Base-by-base conservation (phyloP, 2,888 invertebrate genomes). In the Odiellus spinosus region DNA sequence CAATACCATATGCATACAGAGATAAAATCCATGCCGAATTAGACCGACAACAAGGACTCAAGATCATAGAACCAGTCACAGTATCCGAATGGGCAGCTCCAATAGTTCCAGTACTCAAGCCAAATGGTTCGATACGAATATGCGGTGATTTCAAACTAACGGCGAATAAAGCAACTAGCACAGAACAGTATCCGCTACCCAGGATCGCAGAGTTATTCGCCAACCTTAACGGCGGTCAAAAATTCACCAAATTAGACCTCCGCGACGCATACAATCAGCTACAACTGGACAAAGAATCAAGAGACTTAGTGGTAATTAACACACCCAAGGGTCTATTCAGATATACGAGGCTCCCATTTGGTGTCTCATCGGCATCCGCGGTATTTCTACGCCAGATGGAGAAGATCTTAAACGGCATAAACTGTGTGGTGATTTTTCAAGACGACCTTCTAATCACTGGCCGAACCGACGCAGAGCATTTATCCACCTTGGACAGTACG, bases 41-140 rank as follows among this genome's bases (percentile, higher is more conserved):
- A 6, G 35, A 46, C 60, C 59, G 3, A 60, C 58, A 17, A 64
- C 56, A 39, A 32, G 12, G 3, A 26, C n/a, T 19, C 4, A 12
- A 32, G 8, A 15, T 43, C 11, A 14, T 43, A n/a, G 46, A 46
- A 20, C 42, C 36, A n/a, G 33, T 38, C 3, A 18, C 20, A 5
- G 3, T 11, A 17, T 44, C 44, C 4, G 18, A 20, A 11, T 51
- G 46, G 46, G 51, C 40, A 1, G 50, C 50, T 3, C 51, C 51
- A 18, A 26, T 41, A 14, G 50, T 47, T 2, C 34, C 41, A 2
- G 26, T 47, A 10, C 33, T 21, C 18, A 45, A 38, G 21, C 14
- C 3, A 17, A 18, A 15, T 38, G 45, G 45, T 15, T 4, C 15
- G 3, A 45, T 44, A n/a, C 3, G 45, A 6, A 11, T 45, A n/a